phyloP scores from a whole-genome alignment of 2,888 invertebrate genomes.

The Isotomurus palustris region DNA sequence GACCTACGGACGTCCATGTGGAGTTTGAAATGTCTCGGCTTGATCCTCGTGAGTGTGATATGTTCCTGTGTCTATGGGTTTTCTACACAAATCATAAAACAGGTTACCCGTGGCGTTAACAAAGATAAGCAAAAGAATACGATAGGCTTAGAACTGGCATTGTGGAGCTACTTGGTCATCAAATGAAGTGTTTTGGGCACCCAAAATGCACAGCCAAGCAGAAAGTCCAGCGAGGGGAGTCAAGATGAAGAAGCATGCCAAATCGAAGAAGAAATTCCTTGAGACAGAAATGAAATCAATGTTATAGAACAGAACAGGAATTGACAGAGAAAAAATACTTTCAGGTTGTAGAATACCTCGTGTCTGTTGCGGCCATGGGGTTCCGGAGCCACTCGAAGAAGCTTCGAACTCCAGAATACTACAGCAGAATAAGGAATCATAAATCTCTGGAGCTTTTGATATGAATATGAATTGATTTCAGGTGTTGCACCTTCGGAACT shows the following conservation, averaged over 20 bases:
- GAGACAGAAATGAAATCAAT: not conserved
- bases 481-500: slow-evolving; percentile 35
- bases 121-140: not conserved
- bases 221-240: slow-evolving; percentile 51
- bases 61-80: too few relatives aligned
- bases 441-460: not conserved
- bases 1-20: slow-evolving; percentile 45
- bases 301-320: not conserved
- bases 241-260: slow-evolving; percentile 50
- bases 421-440: not conserved
- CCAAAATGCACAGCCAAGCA: slow-evolving; percentile 50
- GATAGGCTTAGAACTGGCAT: not conserved
- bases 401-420: slow-evolving; percentile 39
- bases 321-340: not conserved
- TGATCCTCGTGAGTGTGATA: too few relatives aligned
- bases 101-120: not conserved
- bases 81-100: too few relatives aligned
- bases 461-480: not conserved
- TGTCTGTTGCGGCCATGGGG: slow-evolving; percentile 37
- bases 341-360: slow-evolving; percentile 18
- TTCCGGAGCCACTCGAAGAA: slow-evolving; percentile 38
- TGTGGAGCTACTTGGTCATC: slow-evolving; percentile 7
- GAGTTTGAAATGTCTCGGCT: slow-evolving; percentile 41
- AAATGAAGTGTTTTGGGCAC: slow-evolving; percentile 47
- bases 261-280: slow-evolving; percentile 51